Conservation (phyloP, 2,888 invertebrate genomes). For the Coenonympha arcania region DNA sequence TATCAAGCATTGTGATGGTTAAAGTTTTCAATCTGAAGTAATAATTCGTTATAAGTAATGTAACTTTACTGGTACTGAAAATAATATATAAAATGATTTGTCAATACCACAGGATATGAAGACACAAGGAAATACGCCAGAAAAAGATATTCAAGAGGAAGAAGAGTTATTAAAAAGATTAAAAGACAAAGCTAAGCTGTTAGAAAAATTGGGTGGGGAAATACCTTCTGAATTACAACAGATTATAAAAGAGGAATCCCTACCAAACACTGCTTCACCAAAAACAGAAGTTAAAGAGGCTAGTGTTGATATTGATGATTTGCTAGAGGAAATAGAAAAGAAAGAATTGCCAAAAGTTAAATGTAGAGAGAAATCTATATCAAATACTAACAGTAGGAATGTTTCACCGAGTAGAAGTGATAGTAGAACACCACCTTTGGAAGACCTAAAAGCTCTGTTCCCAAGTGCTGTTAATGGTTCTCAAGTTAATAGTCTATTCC, state of each 20-base stretch:
- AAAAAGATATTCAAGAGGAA: constrained; percentile 60
- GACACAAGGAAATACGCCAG: constrained; percentile 32
- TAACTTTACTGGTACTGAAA: neutral
- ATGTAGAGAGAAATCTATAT: constrained; percentile 33
- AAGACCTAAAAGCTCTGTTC: constrained; percentile 39
- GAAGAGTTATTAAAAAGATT: constrained; percentile 49
- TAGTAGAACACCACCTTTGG: constrained; percentile 37
- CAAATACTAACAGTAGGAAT: constrained; percentile 35
- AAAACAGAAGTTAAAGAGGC: constrained; percentile 37
- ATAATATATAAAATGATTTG: neutral
- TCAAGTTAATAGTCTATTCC: constrained; percentile 30
- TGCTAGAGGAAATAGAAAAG: constrained; percentile 61
- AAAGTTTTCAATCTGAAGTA: constrained; percentile 72
- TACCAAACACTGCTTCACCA: constrained; percentile 41
- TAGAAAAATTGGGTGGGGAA: constrained; percentile 72
- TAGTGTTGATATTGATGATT: constrained; percentile 49
- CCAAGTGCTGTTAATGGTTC: constrained; percentile 40
- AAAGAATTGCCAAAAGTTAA: constrained; percentile 54
- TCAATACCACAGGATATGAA: constrained; percentile 17
- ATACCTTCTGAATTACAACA: constrained; percentile 65
- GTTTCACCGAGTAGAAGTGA: constrained; percentile 41
- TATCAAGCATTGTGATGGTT: constrained; percentile 57
- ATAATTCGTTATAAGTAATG: neutral
- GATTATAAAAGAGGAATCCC: constrained; percentile 54
- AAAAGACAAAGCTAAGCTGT: constrained; percentile 66